These are phyloP conservation scores for Eulemur albifrons DNA, from an alignment of 2,797 vertebrate genomes.

Conservation along the genomic window DNA sequence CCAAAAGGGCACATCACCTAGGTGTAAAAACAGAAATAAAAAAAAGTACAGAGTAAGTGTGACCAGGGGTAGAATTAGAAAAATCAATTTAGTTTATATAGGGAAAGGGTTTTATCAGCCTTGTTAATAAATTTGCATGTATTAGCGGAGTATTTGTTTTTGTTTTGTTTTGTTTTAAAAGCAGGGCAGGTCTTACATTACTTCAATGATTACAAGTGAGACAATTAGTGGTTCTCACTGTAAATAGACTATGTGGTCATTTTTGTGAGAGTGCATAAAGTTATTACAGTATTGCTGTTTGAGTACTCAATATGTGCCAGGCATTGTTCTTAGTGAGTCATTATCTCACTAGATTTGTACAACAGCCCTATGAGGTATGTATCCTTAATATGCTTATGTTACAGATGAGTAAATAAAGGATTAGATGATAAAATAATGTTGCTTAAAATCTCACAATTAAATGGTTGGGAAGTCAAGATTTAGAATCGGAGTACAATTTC, in stretches of 20 bases:
- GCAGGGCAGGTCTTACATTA: neutral
- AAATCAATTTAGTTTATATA: neutral
- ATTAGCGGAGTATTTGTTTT: neutral
- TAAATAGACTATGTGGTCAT: neutral
- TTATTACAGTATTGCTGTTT: neutral
- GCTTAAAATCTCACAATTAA: neutral
- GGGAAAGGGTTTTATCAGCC: neutral
- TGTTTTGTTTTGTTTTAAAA: constrained; percentile 1
- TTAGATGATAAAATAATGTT: neutral
- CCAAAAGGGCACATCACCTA: neutral
- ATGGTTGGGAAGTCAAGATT: neutral
- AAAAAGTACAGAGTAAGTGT: neutral
- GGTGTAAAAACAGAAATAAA: neutral
- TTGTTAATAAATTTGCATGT: neutral
- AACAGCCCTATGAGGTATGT: neutral
- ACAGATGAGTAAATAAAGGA: neutral
- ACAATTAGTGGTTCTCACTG: neutral
- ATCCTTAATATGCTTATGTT: neutral
- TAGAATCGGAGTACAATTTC: neutral
- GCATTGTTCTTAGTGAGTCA: neutral
- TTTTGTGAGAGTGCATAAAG: neutral
- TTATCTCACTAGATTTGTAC: neutral
- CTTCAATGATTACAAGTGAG: neutral
- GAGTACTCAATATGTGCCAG: neutral
- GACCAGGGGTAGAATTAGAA: neutral